Conservation (phyloP, 64 coral and sea anemone species). For the Montipora foliosa region DNA sequence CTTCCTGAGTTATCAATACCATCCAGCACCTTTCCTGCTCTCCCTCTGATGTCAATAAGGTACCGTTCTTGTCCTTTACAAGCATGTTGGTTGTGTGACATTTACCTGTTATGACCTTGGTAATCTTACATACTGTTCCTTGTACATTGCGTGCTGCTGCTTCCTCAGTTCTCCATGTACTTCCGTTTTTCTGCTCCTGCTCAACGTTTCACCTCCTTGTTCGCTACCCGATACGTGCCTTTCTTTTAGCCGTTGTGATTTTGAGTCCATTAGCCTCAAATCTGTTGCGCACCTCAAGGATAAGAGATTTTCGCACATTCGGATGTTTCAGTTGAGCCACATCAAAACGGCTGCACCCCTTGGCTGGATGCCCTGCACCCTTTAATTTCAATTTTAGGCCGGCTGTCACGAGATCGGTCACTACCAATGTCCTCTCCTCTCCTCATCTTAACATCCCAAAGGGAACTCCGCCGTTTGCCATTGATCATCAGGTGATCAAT, state of each 20-base stretch:
- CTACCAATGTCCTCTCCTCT: conserved; percentile 19
- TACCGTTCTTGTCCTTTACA: conserved; percentile 17
- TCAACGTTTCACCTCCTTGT: neutral
- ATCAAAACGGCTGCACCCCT: neutral
- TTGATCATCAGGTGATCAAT: conserved; percentile 13
- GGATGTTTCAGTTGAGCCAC: conserved; percentile 8
- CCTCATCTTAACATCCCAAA: neutral
- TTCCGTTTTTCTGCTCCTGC: neutral
- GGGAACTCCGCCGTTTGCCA: neutral
- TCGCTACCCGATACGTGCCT: neutral
- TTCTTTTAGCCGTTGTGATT: neutral
- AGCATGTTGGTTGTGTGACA: neutral
- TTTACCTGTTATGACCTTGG: neutral
- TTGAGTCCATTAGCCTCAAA: neutral
- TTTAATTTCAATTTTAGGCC: conserved; percentile 34
- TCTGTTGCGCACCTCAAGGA: conserved; percentile 28
- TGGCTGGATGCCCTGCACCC: neutral
- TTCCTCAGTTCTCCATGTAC: neutral
- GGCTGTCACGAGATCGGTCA: conserved; percentile 12
- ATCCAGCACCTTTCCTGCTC: neutral
- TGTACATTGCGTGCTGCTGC: neutral
- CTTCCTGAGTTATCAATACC: neutral
- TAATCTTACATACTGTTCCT: neutral
- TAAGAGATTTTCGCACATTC: neutral
- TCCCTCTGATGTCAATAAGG: neutral